Evolutionary conservation across 2,113 vertebrate genomes (phyloP).

Genomic region (Nycticorax nycticorax): DNA sequence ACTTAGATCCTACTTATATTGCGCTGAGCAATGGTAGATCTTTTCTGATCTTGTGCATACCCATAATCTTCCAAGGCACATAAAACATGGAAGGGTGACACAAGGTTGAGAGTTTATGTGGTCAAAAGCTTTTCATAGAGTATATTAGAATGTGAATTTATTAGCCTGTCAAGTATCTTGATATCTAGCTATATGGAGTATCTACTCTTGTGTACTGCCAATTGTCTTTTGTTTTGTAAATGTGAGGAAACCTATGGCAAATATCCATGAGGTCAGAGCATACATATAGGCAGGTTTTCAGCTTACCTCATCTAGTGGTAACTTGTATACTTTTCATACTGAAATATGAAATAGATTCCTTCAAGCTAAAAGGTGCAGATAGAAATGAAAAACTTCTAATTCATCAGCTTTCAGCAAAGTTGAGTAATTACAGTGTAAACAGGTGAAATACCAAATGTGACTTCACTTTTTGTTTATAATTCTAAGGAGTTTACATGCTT

Average conservation of each 20-base stretch:
- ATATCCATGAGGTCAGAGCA: not conserved
- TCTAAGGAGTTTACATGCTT: slow-evolving; percentile 63
- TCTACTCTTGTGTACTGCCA: not conserved
- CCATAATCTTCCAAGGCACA: not conserved
- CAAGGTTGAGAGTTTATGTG: not conserved
- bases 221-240: not conserved
- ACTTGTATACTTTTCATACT: not conserved
- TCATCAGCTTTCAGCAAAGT: slow-evolving; percentile 43
- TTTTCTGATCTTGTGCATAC: not conserved
- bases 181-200: not conserved
- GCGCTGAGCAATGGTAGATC: not conserved
- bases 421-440: slow-evolving; percentile 45
- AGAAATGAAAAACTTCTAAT: slow-evolving; percentile 30
- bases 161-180: not conserved
- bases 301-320: not conserved
- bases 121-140: not conserved
- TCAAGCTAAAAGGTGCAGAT: slow-evolving; percentile 25
- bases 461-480: slow-evolving; percentile 49
- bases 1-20: not conserved
- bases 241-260: not conserved
- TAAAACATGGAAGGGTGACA: not conserved
- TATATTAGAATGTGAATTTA: not conserved
- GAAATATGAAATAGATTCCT: slow-evolving; percentile 35
- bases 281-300: not conserved
- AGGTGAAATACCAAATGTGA: slow-evolving; percentile 61